Evolutionary conservation across 2,113 vertebrate species (phyloP), one percentile per base, ranked within the genome.

Genomic region (Barnardius zonarius): DNA sequence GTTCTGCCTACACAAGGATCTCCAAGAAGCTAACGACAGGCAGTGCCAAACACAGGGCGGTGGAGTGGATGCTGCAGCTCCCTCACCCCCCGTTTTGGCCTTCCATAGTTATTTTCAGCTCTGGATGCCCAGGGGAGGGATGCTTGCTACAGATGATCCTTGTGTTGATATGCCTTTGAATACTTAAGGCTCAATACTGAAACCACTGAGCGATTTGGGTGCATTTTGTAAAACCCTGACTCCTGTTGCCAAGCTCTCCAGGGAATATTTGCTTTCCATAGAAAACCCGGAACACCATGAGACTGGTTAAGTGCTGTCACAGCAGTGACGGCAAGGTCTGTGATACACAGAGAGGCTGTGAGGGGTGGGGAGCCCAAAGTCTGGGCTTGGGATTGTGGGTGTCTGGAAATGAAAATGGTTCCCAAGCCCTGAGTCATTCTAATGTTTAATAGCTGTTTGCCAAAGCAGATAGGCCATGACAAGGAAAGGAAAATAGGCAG

Each of bases 301-400:
- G 52, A 41, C n/a, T 57, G 59, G 30, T 8, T 6, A 12, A 18
- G 15, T 9, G 57, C 61, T 44, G n/a, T 27, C 0, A 4, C 23
- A 49, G 46, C 57, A 30, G 51, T 12, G 81, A 27, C 52, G 1
- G 0, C 69, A n/a, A 52, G 79, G 27, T 5, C 78, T 69, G 5
- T 19, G 35, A 37, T 41, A 25, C 25, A 33, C 31, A 57, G n/a
- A 30, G 69, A 25, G 28, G 18, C n/a, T 28, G 44, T 2, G 55
- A 64, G 39, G 2, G 1, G 15, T 6, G 46, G 39, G 41, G n/a
- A 84, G 43, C 63, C 57, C 17, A 1, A 33, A 76, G 39, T 19
- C 61, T 3, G 1, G n/a, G 4, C 24, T 20, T 37, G 68, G 67
- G 7, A 66, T 25, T 2, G 0, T 1, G 9, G n/a, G 43, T 19